phyloP scores from a whole-genome alignment of 1,140 invertebrate species.

The Pantala flavescens region DNA sequence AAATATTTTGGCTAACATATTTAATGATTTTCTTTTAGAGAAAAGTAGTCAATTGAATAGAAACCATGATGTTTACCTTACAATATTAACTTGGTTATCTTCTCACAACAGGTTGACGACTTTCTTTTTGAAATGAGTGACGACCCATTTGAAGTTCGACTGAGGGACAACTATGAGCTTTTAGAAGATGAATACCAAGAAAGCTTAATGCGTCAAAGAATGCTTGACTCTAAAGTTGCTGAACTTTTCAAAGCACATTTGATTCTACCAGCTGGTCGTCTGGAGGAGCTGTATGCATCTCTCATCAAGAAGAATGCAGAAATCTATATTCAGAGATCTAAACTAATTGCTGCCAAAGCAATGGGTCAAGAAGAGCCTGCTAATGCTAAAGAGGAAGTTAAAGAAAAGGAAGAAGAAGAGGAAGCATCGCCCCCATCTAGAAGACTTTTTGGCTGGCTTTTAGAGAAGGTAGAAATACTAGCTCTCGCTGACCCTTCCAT shows the following conservation, averaged over 20 bases:
- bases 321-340: constrained; percentile 88
- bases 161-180: constrained; percentile 91
- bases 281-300: constrained; percentile 80
- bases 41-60: too few relatives aligned
- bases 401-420: not conserved
- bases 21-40: too few relatives aligned
- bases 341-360: constrained; percentile 25
- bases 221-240: constrained; percentile 78
- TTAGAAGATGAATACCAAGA: constrained; percentile 94
- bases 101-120: constrained; percentile 59
- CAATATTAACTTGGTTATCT: too few relatives aligned
- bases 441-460: constrained; percentile 67
- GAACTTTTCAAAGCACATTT: constrained; percentile 70
- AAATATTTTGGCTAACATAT: too few relatives aligned
- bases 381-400: not conserved
- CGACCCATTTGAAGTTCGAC: constrained; percentile 95
- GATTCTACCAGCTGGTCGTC: constrained; percentile 70
- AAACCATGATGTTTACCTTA: too few relatives aligned
- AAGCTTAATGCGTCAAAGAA: constrained; percentile 78
- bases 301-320: constrained; percentile 82
- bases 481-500: constrained; percentile 76
- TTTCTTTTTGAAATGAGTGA: constrained; percentile 86
- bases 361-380: constrained; percentile 54
- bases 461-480: constrained; percentile 68
- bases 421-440: constrained; percentile 45